phyloP scores from a whole-genome alignment of 1,140 invertebrate genomes.

The Myzus persicae region DNA sequence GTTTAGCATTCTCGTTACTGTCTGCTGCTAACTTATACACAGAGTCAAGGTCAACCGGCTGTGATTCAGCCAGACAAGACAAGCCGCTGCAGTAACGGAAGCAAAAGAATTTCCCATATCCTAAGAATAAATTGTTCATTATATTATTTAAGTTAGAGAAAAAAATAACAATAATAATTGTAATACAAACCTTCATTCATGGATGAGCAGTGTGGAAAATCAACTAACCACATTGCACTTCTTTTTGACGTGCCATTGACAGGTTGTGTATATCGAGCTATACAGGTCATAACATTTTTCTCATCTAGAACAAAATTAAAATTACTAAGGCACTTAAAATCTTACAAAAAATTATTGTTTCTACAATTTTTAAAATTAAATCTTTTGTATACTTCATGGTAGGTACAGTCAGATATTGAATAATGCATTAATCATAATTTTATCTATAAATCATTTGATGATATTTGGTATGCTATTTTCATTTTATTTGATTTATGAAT shows the following conservation, averaged over 20 bases:
- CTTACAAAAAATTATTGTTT: background rate
- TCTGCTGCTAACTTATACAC: constrained; percentile 61
- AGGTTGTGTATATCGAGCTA: constrained; percentile 60
- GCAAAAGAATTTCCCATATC: constrained; percentile 66
- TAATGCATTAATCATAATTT: background rate
- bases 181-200: constrained; percentile 51
- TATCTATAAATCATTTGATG: background rate
- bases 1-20: constrained; percentile 57
- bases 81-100: constrained; percentile 68
- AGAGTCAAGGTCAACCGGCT: constrained; percentile 64
- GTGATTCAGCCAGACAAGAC: constrained; percentile 66
- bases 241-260: constrained; percentile 60
- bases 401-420: background rate
- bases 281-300: constrained; percentile 59
- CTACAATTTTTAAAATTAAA: background rate
- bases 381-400: background rate
- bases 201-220: constrained; percentile 62
- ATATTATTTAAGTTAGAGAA: background rate
- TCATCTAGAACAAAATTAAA: constrained; percentile 59
- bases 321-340: background rate
- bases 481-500: constrained; percentile 8
- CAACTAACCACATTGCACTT: constrained; percentile 64
- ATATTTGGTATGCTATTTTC: background rate
- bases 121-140: constrained; percentile 60
- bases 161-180: background rate